Conservation (phyloP, 2,797 vertebrate species). For the Gorsachius magnificus region DNA sequence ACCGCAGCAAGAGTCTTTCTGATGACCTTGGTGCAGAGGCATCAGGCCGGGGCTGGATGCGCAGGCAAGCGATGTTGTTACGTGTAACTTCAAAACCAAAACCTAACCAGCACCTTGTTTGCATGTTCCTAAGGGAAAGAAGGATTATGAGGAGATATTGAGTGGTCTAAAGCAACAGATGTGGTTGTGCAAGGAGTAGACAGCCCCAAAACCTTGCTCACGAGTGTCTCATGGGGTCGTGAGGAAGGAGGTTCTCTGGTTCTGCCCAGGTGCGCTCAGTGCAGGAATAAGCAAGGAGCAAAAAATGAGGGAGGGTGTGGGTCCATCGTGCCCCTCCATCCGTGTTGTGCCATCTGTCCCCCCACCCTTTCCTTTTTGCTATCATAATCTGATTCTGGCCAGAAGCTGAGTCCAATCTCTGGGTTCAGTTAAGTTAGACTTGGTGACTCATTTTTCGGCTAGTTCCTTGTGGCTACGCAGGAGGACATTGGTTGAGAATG, state of each 20-base stretch:
- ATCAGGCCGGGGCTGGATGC: neutral
- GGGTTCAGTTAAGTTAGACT: neutral
- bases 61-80: fast-evolving
- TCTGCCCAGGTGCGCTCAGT: neutral
- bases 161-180: neutral
- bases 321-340: neutral
- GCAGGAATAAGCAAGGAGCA: neutral
- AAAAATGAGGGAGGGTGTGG: fast-evolving
- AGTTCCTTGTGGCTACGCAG: neutral
- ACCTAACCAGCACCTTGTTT: fast-evolving
- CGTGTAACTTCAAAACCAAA: fast-evolving
- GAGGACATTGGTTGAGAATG: neutral
- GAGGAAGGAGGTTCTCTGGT: neutral
- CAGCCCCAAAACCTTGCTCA: neutral
- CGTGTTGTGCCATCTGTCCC: no score
- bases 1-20: neutral
- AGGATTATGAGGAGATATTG: neutral
- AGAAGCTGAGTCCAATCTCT: neutral
- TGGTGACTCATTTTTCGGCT: neutral
- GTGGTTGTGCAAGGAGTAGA: neutral
- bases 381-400: neutral
- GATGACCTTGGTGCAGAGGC: neutral
- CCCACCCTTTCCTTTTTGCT: neutral
- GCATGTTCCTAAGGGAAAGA: neutral
- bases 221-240: fast-evolving